A percentile compares a stretch with the other conserved stretches of the same genome.
phyloP scores from a whole-genome alignment of 2,113 vertebrate genomes.

The Calyptommatus sinebrachiatus region DNA sequence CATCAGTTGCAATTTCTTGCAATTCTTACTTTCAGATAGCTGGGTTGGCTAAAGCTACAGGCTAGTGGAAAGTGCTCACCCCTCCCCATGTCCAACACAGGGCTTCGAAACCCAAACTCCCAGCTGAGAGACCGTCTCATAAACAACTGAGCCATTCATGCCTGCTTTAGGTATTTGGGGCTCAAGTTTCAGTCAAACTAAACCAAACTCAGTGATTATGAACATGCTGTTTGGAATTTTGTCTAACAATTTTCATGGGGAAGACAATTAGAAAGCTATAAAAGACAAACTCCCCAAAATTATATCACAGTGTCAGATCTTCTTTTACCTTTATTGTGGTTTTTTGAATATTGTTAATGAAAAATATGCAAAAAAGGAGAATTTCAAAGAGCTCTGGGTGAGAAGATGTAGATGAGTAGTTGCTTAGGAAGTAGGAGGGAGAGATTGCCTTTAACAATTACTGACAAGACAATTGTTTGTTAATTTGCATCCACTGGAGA shows the following conservation, averaged over 20 bases:
- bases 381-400: slow-evolving; percentile 33
- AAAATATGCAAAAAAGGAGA: slow-evolving; percentile 19
- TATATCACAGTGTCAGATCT: slow-evolving; percentile 33
- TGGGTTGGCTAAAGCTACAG: too few species aligned
- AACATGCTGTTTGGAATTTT: not conserved
- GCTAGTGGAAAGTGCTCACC: too few species aligned
- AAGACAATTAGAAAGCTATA: slow-evolving; percentile 4
- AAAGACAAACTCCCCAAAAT: too few species aligned
- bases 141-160: too few species aligned
- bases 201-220: too few species aligned
- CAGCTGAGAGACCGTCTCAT: too few species aligned
- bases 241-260: accelerated
- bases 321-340: slow-evolving; percentile 55
- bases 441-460: slow-evolving; percentile 55
- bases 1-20: too few species aligned
- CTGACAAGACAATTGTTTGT: slow-evolving; percentile 47
- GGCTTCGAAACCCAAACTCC: too few species aligned
- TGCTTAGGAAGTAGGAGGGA: slow-evolving; percentile 35
- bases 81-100: too few species aligned
- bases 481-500: slow-evolving; percentile 51
- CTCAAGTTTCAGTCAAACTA: too few species aligned
- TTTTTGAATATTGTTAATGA: slow-evolving; percentile 42
- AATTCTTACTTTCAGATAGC: too few species aligned
- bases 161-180: too few species aligned
- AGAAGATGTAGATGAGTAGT: slow-evolving; percentile 14